These are phyloP conservation scores for Brachionus paranguensis DNA, from an alignment of 1,140 invertebrate species.

Conservation along the genomic window DNA sequence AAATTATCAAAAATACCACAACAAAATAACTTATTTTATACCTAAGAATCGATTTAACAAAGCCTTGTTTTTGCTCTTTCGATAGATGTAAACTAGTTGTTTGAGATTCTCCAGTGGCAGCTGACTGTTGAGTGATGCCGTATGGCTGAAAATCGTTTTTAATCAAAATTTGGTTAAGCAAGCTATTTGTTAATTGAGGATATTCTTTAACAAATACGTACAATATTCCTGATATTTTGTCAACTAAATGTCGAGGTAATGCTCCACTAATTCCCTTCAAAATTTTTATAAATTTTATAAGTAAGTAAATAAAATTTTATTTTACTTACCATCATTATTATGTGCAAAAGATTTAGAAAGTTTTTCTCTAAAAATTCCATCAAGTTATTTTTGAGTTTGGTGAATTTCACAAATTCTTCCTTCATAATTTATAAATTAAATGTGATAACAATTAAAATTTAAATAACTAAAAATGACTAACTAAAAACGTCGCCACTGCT, in stretches of 20 bases:
- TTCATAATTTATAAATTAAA: neutral
- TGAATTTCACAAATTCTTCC: constrained; percentile 38
- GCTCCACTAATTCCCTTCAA: constrained; percentile 30
- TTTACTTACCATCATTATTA: constrained; percentile 14
- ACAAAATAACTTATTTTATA: neutral
- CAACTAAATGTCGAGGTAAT: constrained; percentile 35
- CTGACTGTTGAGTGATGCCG: neutral
- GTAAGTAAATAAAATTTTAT: neutral
- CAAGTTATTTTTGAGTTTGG: constrained; percentile 11
- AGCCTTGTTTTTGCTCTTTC: constrained; percentile 24
- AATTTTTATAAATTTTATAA: neutral
- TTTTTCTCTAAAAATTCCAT: constrained; percentile 37
- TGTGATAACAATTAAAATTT: neutral
- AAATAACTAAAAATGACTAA: neutral
- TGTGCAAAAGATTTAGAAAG: neutral
- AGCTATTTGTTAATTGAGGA: constrained; percentile 31
- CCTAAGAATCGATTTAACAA: constrained; percentile 20
- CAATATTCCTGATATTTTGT: constrained; percentile 19
- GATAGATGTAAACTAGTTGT: neutral
- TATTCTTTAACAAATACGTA: constrained; percentile 34
- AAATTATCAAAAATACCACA: neutral
- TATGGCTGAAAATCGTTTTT: constrained; percentile 36
- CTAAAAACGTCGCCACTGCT: constrained; percentile 29
- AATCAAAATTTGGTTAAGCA: constrained; percentile 32
- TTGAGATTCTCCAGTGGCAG: neutral